Base-by-base conservation (phyloP, 2,888 invertebrate species). In the Drosophila acutilabella region DNA sequence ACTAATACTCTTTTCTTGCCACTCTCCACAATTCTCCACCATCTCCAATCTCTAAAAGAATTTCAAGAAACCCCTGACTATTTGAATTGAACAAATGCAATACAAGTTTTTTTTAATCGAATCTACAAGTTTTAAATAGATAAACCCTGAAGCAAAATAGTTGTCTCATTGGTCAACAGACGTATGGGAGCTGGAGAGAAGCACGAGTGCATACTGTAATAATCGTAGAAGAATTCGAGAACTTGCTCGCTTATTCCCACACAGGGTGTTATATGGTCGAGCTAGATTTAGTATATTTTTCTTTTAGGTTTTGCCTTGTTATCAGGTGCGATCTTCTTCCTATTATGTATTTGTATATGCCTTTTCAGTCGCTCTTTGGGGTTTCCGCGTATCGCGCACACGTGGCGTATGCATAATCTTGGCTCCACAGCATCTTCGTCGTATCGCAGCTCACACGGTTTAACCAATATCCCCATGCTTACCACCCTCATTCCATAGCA, bases 321-420 rank as follows among this genome's bases (percentile, higher is more conserved):
- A 47, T 16, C 62, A 64, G 71, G 64, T 69, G 65, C 48, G 62
- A 64, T 59, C 68, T 52, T 64, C 67, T 60, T 78, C 75, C 79
- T 74, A 80, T 78, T 80, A 68, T 57, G 71, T 80, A 57, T 73
- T 81, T 73, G 71, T 64, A 58, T 52, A 40, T 67, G 59, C 59
- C 60, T 61, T 51, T 48, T 33, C 11, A 11, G 47, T 14, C 8
- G 36, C 23, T 26, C 23, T 13, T 40, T 23, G 38, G 14, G 23
- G 14, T 7, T 11, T 47, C 14, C 20, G 11, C 18, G 38, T 33
- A 16, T 42, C 26, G 18, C 51, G 18, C 54, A 62, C 67, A 75
- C 78, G 73, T 67, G 72, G 59, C 81, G 82, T 86, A 80, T 82
- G 70, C 86, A 80, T 80, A 82, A 82, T 85, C 85, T 84, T 60